Conservation (phyloP, 2,113 vertebrate genomes). For the Chauna torquata region DNA sequence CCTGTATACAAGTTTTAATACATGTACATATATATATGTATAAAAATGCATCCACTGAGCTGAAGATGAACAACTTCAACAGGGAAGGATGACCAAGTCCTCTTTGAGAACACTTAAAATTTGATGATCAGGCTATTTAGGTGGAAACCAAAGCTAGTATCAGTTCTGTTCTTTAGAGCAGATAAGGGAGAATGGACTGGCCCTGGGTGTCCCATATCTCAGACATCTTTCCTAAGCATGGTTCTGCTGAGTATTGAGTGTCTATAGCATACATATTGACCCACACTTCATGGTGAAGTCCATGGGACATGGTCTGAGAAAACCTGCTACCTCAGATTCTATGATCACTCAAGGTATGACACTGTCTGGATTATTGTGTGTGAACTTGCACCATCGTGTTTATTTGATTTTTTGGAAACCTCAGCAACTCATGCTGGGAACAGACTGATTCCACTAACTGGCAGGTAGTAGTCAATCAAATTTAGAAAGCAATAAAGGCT, state of each 20-base stretch:
- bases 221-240: neutral
- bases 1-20: neutral
- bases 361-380: neutral
- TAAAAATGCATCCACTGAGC: neutral
- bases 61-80: neutral
- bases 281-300: neutral
- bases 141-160: neutral
- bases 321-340: neutral
- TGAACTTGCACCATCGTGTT: neutral
- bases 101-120: neutral
- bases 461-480: neutral
- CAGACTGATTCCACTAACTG: neutral
- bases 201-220: neutral
- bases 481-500: neutral
- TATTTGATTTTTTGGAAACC: neutral
- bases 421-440: neutral
- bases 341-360: neutral
- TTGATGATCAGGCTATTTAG: neutral
- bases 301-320: neutral
- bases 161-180: neutral
- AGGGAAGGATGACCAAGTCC: neutral
- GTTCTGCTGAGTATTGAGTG: neutral
- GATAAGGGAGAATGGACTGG: neutral
- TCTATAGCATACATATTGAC: neutral
- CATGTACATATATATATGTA: rapidly evolving